Conservation (phyloP, 2,797 vertebrate species). For the Molossus molossus region DNA sequence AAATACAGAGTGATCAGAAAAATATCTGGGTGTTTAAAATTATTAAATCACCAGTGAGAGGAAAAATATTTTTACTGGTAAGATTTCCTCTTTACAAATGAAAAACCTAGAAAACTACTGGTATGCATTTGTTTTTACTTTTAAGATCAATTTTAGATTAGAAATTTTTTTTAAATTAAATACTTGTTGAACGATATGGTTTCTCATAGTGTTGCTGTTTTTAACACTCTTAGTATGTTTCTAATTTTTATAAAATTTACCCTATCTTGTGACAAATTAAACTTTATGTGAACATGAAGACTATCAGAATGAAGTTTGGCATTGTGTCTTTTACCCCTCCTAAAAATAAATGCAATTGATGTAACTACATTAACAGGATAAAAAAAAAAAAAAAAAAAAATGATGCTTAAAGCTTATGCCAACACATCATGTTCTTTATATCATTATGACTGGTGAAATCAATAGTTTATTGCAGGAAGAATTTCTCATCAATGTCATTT, state of each 20-base stretch:
- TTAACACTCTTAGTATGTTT: slow-evolving; percentile 63
- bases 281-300: slow-evolving; percentile 13
- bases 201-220: slow-evolving; percentile 35
- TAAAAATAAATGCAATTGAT: slow-evolving; percentile 13
- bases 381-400: neutral
- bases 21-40: neutral
- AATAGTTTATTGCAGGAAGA: slow-evolving; percentile 87
- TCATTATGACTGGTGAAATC: slow-evolving; percentile 75
- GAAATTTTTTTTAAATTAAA: slow-evolving; percentile 61
- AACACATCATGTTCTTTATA: slow-evolving; percentile 79
- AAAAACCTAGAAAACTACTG: neutral
- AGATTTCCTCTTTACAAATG: neutral
- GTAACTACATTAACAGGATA: slow-evolving; percentile 44
- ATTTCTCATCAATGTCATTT: slow-evolving; percentile 86
- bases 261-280: slow-evolving; percentile 6
- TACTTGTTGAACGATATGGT: slow-evolving; percentile 24
- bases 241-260: slow-evolving; percentile 73
- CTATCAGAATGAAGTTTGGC: neutral
- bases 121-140: neutral
- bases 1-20: neutral
- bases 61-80: neutral
- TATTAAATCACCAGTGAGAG: neutral
- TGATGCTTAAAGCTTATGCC: slow-evolving; percentile 60
- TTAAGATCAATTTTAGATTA: slow-evolving; percentile 29
- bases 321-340: neutral